Conservation (phyloP, 1,140 invertebrate genomes). For the Drosophila sucinea region DNA sequence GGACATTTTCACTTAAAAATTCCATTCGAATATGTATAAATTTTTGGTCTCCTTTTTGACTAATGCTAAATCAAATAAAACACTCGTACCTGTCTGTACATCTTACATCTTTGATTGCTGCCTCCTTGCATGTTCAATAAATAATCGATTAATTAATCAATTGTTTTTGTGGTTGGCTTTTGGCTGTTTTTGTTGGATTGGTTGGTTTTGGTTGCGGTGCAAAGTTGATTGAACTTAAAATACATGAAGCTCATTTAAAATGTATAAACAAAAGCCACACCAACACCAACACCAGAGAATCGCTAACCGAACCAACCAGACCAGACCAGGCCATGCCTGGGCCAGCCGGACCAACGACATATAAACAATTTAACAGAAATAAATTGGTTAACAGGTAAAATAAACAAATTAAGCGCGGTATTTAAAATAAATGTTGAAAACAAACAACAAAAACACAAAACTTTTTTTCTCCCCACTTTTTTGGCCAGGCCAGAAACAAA, state of each 20-base stretch:
- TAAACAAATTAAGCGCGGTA: constrained; percentile 73
- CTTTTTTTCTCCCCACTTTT: not conserved
- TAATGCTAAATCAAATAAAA: constrained; percentile 34
- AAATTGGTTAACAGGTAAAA: constrained; percentile 79
- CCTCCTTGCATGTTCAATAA: constrained; percentile 53
- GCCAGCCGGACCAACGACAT: constrained; percentile 43
- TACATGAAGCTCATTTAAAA: constrained; percentile 66
- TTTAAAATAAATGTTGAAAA: constrained; percentile 63
- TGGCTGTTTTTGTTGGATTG: constrained; percentile 34
- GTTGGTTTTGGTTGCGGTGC: constrained; percentile 40
- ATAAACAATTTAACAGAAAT: constrained; percentile 77
- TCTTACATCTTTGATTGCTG: constrained; percentile 43
- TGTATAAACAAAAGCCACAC: constrained; percentile 55
- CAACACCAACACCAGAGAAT: constrained; percentile 16
- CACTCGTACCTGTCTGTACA: constrained; percentile 6
- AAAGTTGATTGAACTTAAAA: constrained; percentile 75
- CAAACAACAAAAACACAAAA: not conserved
- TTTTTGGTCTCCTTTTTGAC: constrained; percentile 16
- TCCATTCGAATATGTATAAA: too few species aligned
- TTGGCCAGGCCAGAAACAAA: not conserved
- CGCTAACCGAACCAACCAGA: constrained; percentile 42
- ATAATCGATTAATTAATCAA: constrained; percentile 77
- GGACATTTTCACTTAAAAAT: too few species aligned
- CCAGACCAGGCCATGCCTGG: constrained; percentile 52
- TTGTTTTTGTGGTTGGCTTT: constrained; percentile 51